phyloP scores from a whole-genome alignment of 2,888 invertebrate species.

The Melipona bicolor region DNA sequence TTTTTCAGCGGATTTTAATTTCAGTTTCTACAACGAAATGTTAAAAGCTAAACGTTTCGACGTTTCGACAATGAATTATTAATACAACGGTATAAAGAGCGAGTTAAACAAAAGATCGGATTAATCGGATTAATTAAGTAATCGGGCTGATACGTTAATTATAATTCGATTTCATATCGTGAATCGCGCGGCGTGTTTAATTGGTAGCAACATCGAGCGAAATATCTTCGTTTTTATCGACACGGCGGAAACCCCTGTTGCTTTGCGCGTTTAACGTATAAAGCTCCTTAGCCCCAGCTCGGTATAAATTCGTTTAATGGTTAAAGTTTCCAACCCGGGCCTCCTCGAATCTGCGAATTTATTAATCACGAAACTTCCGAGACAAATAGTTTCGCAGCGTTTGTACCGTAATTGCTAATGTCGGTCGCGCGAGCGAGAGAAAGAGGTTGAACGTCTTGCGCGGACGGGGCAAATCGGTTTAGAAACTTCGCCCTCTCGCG shows the following conservation, averaged over 20 bases:
- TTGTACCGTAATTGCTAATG: neutral
- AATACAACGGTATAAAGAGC: neutral
- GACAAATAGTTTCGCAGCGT: conserved; percentile 4
- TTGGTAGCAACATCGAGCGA: conserved; percentile 12
- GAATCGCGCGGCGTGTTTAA: neutral
- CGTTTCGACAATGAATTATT: too few relatives aligned
- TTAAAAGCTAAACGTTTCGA: neutral
- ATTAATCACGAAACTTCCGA: conserved; percentile 27
- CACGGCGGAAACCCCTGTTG: conserved; percentile 11
- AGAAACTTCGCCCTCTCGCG: neutral
- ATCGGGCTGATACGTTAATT: neutral
- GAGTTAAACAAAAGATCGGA: neutral
- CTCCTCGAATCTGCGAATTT: conserved; percentile 16
- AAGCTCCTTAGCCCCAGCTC: neutral
- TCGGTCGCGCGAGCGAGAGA: neutral
- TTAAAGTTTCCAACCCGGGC: conserved; percentile 9
- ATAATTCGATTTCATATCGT: neutral
- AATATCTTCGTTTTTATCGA: conserved; percentile 12
- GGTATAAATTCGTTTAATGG: conserved; percentile 17
- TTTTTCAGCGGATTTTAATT: too few relatives aligned
- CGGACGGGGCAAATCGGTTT: neutral
- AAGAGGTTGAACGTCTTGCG: neutral
- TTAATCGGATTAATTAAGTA: neutral
- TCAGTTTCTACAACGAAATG: neutral
- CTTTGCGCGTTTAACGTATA: conserved; percentile 17